Conservation (phyloP, 2,113 vertebrate species). For the Erinaceus europaeus region DNA sequence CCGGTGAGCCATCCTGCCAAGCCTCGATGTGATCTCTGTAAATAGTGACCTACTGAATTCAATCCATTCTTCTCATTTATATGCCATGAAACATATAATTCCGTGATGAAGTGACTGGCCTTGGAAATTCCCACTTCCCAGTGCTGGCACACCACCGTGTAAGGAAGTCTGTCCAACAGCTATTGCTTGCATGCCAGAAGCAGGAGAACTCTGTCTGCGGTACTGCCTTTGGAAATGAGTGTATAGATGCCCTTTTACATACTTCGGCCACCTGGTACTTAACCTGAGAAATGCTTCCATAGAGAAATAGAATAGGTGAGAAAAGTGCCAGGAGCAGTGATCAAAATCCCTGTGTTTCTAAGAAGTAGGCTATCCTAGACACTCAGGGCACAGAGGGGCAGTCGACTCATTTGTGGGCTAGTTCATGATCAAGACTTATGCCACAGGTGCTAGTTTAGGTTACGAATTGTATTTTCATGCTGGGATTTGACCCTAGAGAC, state of each 20-base stretch:
- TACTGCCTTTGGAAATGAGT: slow-evolving; percentile 12
- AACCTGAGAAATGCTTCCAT: neutral
- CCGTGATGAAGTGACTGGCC: neutral
- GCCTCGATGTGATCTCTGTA: neutral
- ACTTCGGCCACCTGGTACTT: neutral
- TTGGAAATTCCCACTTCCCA: slow-evolving; percentile 1
- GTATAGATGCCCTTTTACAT: neutral
- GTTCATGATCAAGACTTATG: neutral
- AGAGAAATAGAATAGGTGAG: neutral
- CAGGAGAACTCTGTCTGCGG: neutral
- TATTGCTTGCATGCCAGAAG: slow-evolving; percentile 23
- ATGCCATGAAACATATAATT: neutral
- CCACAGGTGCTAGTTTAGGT: neutral
- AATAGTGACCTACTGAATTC: slow-evolving; percentile 22
- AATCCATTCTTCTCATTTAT: slow-evolving; percentile 1
- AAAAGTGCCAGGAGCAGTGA: neutral
- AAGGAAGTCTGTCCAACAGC: slow-evolving; percentile 19
- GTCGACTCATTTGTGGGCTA: neutral
- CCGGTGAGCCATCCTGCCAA: no score
- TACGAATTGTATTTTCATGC: neutral
- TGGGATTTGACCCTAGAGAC: neutral
- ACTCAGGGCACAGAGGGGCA: neutral
- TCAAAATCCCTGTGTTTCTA: neutral
- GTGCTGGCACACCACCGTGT: neutral
- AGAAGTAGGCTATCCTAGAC: neutral